phyloP scores from a whole-genome alignment of 2,797 vertebrate species.

The Pseudomugil tenellus region DNA sequence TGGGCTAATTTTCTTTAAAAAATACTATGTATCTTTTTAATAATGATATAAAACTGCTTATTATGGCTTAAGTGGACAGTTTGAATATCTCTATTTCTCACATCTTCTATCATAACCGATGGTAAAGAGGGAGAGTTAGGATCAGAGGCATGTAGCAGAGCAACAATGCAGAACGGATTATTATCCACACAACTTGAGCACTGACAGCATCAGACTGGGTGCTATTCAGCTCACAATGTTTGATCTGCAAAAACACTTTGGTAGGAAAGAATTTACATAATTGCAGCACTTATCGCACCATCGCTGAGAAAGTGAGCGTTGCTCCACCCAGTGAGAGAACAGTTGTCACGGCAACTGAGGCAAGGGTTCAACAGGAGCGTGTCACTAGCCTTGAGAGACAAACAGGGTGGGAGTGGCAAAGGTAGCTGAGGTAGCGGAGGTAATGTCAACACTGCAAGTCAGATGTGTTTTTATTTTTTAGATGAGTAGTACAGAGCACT shows the following conservation, averaged over 20 bases:
- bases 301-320: conserved; percentile 70
- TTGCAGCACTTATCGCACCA: conserved; percentile 82
- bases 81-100: background rate
- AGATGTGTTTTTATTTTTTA: background rate
- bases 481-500: background rate
- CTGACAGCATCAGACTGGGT: conserved; percentile 28
- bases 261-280: conserved; percentile 82
- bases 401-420: conserved; percentile 43
- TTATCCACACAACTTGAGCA: conserved; percentile 26
- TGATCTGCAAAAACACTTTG: conserved; percentile 75
- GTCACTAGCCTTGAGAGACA: conserved; percentile 71
- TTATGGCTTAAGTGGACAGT: background rate
- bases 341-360: conserved; percentile 82
- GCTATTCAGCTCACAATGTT: conserved; percentile 54
- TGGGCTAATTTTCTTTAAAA: background rate
- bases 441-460: conserved; percentile 30
- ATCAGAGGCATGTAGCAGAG: background rate
- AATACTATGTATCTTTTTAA: background rate
- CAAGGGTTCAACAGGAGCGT: conserved; percentile 72
- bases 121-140: background rate
- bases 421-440: conserved; percentile 28
- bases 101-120: background rate
- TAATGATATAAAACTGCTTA: background rate
- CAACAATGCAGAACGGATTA: conserved; percentile 17
- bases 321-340: conserved; percentile 59